A percentile compares a stretch with the other conserved stretches of the same genome.
phyloP scores from a whole-genome alignment of 2,113 vertebrate genomes.

The Phalacrocorax carbo region DNA sequence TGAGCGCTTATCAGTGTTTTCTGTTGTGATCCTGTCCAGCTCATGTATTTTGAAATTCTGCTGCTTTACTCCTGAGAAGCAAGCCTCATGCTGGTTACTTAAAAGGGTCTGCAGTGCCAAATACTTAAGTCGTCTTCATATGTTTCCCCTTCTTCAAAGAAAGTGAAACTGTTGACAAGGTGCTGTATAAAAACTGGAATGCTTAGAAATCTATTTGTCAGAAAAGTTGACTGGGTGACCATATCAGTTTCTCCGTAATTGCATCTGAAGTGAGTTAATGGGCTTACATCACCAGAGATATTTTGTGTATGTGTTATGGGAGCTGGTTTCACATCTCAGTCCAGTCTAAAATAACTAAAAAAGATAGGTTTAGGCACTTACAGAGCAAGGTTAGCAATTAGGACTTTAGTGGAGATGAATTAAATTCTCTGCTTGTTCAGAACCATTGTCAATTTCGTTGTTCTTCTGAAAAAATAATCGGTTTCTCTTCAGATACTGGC shows the following conservation, averaged over 20 bases:
- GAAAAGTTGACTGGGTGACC: neutral
- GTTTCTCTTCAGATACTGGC: neutral
- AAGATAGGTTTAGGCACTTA: neutral
- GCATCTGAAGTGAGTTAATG: neutral
- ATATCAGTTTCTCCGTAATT: neutral
- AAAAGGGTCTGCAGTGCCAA: neutral
- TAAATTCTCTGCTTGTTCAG: neutral
- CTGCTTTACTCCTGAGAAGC: neutral
- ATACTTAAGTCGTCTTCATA: neutral
- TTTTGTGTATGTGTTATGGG: rapidly evolving
- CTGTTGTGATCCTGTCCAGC: neutral
- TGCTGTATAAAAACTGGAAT: neutral
- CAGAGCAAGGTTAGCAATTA: neutral
- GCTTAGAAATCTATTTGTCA: neutral
- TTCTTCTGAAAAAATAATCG: neutral
- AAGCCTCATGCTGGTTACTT: neutral
- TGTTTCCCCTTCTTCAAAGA: neutral
- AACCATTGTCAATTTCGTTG: neutral
- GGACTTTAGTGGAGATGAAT: neutral
- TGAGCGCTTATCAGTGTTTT: neutral
- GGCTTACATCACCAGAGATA: neutral
- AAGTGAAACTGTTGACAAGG: neutral
- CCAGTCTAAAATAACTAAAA: neutral
- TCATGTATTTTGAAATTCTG: neutral
- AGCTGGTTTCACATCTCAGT: neutral